Evolutionary conservation across 2,888 invertebrate species (phyloP), one percentile per base, ranked within the genome.

Genomic region (Leucoptera coffeella): DNA sequence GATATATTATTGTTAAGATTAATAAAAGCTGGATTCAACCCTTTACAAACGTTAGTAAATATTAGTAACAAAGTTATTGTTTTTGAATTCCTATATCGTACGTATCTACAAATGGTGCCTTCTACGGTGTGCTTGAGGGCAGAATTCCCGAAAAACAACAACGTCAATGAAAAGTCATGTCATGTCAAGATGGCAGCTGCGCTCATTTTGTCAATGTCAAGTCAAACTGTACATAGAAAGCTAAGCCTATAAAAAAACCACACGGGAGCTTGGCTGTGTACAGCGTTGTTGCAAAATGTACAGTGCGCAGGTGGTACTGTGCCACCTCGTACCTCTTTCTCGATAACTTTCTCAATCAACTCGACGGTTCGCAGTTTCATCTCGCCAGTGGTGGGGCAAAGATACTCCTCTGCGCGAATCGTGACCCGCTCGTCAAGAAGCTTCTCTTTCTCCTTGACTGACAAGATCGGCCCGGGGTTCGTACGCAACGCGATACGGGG

Each of bases 301-400:
- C 61, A 64, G 41, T 43, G 27, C 45, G 49, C 53, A 46, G 50
- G 40, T 43, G 43, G 45, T n/a, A 53, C 47, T 22, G 50, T 21
- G 19, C 14, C 30, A n/a, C n/a, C 17, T 17, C 17, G 59, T 89
- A 91, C 91, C 91, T 91, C 91, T 78, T 85, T 89, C 74, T 91
- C 91, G 75, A 91, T 89, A 73, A 89, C 82, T 78, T 90, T 91
- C 78, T 91, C 91, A 71, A 90, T 86, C 76, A 89, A 89, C 77
- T 91, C 89, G 69, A 91, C 82, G 46, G 91, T 91, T 73, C 90
- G 80, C 56, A 91, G 82, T 73, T 82, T 83, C 60, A 80, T 81
- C 62, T 85, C 85, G 48, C 90, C 90, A 42, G 88, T 88, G 43
- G 77, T 69, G 45, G 89, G 89, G 69, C 90, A 89, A 46, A 85